These are phyloP conservation scores for Lasioglossum marginatum DNA, from an alignment of 2,888 invertebrate species.

Conservation along the genomic window DNA sequence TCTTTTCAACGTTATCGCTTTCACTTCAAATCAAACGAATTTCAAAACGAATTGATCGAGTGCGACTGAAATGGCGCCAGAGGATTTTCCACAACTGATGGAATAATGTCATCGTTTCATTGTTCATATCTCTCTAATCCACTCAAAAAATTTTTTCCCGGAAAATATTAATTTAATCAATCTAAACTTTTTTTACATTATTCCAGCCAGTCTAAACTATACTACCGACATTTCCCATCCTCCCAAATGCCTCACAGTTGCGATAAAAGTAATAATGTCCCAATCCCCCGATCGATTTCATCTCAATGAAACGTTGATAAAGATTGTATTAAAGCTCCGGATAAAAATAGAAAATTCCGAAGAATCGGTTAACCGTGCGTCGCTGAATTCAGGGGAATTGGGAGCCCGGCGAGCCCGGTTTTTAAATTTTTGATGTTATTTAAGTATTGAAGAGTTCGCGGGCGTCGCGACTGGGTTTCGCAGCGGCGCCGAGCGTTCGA, in stretches of 20 bases:
- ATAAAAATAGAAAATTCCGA: background rate
- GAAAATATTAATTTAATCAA: no score
- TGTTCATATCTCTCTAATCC: background rate
- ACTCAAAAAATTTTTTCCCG: background rate
- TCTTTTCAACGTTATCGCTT: background rate
- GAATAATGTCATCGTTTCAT: background rate
- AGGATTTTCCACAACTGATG: background rate
- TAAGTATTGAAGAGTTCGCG: background rate
- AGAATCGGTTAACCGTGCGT: background rate
- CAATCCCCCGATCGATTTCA: background rate
- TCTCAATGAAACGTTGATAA: background rate
- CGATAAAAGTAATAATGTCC: no score
- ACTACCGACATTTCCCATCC: no score
- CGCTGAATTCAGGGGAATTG: background rate
- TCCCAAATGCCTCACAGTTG: background rate
- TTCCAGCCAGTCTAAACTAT: background rate
- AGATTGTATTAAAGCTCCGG: background rate
- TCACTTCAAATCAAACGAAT: background rate
- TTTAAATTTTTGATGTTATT: background rate
- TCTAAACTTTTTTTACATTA: background rate
- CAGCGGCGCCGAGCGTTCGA: background rate
- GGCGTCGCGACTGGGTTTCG: background rate
- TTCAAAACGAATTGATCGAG: background rate
- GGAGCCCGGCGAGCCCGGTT: background rate
- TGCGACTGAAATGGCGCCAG: background rate